Evolutionary conservation across 2,888 invertebrate species (phyloP), one percentile per base, ranked within the genome.

Genomic region (Chrysodeixis includens): DNA sequence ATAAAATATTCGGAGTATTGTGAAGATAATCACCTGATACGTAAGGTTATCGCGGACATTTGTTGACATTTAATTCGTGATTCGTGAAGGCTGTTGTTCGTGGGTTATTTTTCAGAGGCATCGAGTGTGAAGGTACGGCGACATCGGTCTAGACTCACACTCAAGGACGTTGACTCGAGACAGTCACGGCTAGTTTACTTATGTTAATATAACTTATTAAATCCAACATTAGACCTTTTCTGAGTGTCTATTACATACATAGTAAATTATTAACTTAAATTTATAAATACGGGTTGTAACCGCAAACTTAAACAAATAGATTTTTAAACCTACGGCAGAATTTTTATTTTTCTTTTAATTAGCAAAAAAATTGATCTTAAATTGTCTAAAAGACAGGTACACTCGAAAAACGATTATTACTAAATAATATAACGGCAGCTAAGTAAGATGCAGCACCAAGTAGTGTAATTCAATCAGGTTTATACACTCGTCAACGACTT

Each of bases 21-120:
- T 59, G 49, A 54, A 18, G 44, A 69, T 57, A 35, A 46, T 76
- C 56, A 62, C 26, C 16, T 3, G 49, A 18, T 40, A 69, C 40
- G 56, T 44, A 46, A 44, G 56, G 8, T 70, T 58, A 62, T 59
- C 46, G 55, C 22, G 20, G 20, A 58, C 10, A 35, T 56, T 35
- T 16, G 30, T 12, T n/a, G 20, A 49, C 46, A 49, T 18, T 49
- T 20, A 40, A n/a, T 40, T 40, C 40, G 40, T 40, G 40, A n/a
- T 40, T 40, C 40, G n/a, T 40, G n/a, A 40, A 40, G 40, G 46
- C 46, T 49, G 10, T 49, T 49, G 44, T 16, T 44, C 16, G 18
- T 20, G 20, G 20, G 46, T 46, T 49, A 18, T 49, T 20, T 18
- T 49, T 49, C 20, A 49, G 20, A 49, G 16, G 46, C 46, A 40